Evolutionary conservation across 92 coral and sea anemone genomes (phyloP), one percentile per base, ranked within the genome.

Genomic region (Siderastrea radians): DNA sequence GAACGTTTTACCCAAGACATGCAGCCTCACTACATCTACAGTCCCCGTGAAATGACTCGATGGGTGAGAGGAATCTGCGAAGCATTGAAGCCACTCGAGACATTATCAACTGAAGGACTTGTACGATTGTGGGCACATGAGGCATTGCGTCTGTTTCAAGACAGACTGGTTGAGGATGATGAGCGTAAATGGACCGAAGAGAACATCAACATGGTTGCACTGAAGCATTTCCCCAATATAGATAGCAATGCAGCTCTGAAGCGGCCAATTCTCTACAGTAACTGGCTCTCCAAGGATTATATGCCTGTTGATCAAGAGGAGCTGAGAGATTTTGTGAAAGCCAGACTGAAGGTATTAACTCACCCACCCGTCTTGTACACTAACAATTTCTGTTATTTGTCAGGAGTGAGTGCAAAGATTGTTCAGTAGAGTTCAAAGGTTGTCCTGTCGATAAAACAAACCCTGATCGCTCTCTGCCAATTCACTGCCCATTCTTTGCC

Each of bases 1-100:
- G 99, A 98, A 74, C 97, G 99, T 54, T 98, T 98, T 80, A 98
- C 99, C 44, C 99, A 98, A 80, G 99, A 98, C 90, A 98, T 98
- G 99, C 99, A 98, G 90, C 99, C 99, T 2, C 99, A 98, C 75
- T 98, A 98, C 89, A 98, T 98, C 92, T 98, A 98, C 99, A 95
- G 98, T 71, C 99, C 99, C 19, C 98, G 99, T 82, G 99, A 98
- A 87, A 98, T 98, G 99, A 92, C 97, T 1, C 94, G 99, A 12
- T 98, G 99, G 99, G 99, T 98, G 65, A 84, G 99, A 65, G 99
- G 99, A 17, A 95, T 98, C 77, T 96, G 96, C 78, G 99, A 98
- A 85, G 99, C 99, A 16, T 83, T 98, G 78, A 88, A 96, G 68
- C 99, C 99, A 16, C 90, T 98, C 58, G 99, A 98, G 78, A 94